Base-by-base conservation (phyloP, 53 echinoderm and acorn worm species). In the Echinarachnius parma region DNA sequence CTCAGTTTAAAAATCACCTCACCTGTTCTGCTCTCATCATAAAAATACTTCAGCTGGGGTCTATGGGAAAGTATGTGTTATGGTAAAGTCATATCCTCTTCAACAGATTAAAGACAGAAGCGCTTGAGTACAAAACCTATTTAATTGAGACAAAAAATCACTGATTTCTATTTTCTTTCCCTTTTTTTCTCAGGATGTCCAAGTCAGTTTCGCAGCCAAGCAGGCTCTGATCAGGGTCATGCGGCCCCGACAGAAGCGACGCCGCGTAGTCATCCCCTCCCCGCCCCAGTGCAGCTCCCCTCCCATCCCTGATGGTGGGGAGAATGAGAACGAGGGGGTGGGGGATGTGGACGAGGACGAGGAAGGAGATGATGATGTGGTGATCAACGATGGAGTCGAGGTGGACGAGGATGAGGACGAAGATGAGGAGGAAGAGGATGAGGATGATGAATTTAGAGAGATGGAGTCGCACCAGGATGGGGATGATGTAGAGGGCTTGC, bases 171-270 rank as follows among this genome's bases (percentile, higher is more conserved):
- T 39, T 50, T 15, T 70, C 27, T 70, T 34, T 30, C 34, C 25
- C 25, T n/a, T n/a, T n/a, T n/a, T n/a, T n/a, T n/a, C n/a, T n/a
- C 54, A 95, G 95, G 95, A 95, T 52, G 84, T 82, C 34, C 62
- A 75, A 9, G 95, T 95, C n/a, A 95, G 95, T 74, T 95, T 95
- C 47, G 84, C 90, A 3, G 90, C 90, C 67, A 95, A 95, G 82
- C 95, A 95, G 35, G 90, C 95, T 27, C 82, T 95, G 19, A 95
- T 95, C 77, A 75, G 85, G 55, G 95, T 95, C 48, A 89, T 95
- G 95, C 90, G 90, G 4, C 95, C 95, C 7, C 77, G 87, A 23
- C 90, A 87, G 74, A 90, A 90, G 44, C 80, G 90, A 23, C 90
- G 90, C 26, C 79, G 85, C 13, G 83, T 79, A 15, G 36, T 86